A percentile compares a stretch with the other conserved stretches of the same genome.
Conservation (phyloP, 2,113 vertebrate genomes). For the Mystacornis crossleyi region DNA sequence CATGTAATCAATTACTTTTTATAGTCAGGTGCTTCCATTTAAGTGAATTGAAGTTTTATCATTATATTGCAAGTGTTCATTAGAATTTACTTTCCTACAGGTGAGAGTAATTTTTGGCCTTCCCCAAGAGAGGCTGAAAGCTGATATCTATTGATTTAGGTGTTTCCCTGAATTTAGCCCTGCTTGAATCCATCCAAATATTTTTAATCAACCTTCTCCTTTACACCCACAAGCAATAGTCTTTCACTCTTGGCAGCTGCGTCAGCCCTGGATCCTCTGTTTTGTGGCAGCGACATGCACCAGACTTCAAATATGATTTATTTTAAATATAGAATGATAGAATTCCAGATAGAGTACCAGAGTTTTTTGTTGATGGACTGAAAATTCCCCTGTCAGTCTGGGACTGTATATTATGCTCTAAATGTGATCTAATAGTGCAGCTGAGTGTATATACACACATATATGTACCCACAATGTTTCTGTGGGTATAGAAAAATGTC, state of each 20-base stretch:
- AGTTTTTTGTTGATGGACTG: background rate
- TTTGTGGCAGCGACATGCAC: rapidly evolving
- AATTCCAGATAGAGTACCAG: no score
- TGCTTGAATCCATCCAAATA: background rate
- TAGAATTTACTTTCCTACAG: background rate
- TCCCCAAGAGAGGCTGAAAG: background rate
- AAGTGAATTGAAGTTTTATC: constrained; percentile 26
- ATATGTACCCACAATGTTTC: background rate
- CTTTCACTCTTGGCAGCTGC: background rate
- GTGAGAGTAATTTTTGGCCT: background rate
- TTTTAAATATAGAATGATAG: background rate
- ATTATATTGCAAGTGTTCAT: background rate
- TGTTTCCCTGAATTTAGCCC: background rate
- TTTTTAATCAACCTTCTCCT: background rate
- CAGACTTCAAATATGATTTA: background rate
- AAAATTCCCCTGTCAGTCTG: background rate
- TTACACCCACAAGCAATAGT: background rate
- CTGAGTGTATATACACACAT: background rate
- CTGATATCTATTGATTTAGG: background rate
- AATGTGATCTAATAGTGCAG: background rate
- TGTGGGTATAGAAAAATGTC: background rate
- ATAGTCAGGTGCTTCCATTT: constrained; percentile 11
- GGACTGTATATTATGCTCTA: background rate
- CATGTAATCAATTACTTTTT: constrained; percentile 37
- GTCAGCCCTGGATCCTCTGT: background rate